These are phyloP conservation scores for Pseudonaja textilis DNA, from an alignment of 2,113 vertebrate genomes.

Conservation along the genomic window DNA sequence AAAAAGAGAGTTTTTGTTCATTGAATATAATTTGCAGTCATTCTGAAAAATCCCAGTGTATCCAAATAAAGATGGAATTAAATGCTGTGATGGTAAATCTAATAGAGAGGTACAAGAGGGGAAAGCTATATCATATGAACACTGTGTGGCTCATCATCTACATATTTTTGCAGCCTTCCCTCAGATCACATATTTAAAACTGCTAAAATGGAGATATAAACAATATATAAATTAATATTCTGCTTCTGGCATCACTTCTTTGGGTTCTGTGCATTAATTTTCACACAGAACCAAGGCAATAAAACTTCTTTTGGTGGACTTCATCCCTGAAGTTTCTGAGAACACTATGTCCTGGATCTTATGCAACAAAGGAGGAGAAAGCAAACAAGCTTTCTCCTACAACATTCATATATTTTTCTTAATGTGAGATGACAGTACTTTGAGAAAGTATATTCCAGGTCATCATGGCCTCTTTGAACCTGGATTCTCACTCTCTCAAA, in stretches of 20 bases:
- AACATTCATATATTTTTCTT: not conserved
- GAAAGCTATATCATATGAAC: not conserved
- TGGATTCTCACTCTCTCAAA: not conserved
- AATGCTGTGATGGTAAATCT: not conserved
- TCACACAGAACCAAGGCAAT: not conserved
- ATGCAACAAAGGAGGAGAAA: not conserved
- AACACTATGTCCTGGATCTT: not conserved
- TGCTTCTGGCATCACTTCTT: not conserved
- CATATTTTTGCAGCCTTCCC: not conserved
- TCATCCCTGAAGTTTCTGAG: not conserved
- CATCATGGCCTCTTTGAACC: not conserved
- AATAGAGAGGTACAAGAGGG: not conserved
- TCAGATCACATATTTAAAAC: not conserved
- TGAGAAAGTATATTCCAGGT: not conserved
- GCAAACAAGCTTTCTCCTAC: not conserved
- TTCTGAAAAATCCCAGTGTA: not conserved
- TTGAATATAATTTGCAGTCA: not conserved
- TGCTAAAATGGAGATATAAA: not conserved
- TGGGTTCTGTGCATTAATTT: not conserved
- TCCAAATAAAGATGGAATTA: not conserved
- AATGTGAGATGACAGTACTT: not conserved
- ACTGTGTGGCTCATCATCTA: not conserved
- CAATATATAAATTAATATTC: not conserved
- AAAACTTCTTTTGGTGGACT: not conserved
- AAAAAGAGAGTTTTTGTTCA: not conserved